A percentile compares a stretch with the other conserved stretches of the same genome.
phyloP scores from a whole-genome alignment of 53 echinoderm and acorn worm species.

The Echinarachnius parma region DNA sequence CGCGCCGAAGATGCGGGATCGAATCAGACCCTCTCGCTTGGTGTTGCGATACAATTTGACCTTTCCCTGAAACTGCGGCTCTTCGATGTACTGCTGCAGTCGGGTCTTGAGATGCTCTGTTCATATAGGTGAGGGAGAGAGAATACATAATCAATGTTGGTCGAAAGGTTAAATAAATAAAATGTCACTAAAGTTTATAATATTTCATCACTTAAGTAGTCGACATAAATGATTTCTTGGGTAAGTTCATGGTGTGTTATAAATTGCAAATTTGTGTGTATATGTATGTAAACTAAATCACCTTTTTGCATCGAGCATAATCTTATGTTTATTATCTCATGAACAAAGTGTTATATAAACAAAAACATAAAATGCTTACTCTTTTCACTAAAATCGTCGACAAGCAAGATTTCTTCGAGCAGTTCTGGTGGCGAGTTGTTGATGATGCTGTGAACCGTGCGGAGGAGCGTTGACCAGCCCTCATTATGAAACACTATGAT shows the following conservation, averaged over 20 bases:
- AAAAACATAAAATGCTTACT: too few species aligned
- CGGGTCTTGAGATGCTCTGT: constrained; percentile 62
- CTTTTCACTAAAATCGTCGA: constrained; percentile 96
- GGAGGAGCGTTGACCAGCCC: constrained; percentile 88
- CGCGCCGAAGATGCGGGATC: constrained; percentile 84
- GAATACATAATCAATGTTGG: too few species aligned
- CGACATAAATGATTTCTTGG: too few species aligned
- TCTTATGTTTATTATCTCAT: too few species aligned
- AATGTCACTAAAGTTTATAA: too few species aligned
- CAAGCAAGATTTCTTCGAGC: constrained; percentile 79
- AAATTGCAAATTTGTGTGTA: too few species aligned
- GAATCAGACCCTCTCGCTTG: constrained; percentile 84
- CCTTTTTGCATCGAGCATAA: too few species aligned
- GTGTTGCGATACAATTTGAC: constrained; percentile 72
- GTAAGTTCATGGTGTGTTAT: too few species aligned
- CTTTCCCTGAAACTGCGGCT: constrained; percentile 68
- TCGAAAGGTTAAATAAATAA: too few species aligned
- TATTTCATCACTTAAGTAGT: too few species aligned
- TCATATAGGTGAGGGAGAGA: not conserved
- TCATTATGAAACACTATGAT: constrained; percentile 95
- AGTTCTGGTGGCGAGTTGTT: constrained; percentile 78
- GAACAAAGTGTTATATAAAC: too few species aligned
- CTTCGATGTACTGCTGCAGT: constrained; percentile 71
- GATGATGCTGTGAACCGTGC: constrained; percentile 90
- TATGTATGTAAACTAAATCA: too few species aligned